Conservation (phyloP, 2,113 vertebrate species). For the Crotalus viridis region DNA sequence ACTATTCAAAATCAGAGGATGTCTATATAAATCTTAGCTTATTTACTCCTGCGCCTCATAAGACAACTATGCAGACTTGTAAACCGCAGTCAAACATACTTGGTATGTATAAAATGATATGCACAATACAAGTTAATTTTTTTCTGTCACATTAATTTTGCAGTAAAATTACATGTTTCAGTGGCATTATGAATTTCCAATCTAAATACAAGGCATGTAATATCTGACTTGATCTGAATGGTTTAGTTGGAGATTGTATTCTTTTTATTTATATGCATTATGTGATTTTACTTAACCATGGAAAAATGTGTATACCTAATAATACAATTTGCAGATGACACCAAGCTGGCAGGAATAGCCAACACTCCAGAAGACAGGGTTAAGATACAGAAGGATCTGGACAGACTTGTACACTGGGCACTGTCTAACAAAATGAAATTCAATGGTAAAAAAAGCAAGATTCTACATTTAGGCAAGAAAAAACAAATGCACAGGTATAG, state of each 20-base stretch:
- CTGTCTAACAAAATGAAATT: no score
- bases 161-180: background rate
- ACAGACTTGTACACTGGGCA: no score
- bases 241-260: background rate
- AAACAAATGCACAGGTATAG: no score
- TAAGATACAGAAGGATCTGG: no score
- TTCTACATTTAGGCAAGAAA: no score
- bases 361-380: no score
- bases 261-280: background rate
- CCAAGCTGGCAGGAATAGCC: no score
- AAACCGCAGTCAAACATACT: slow-evolving; percentile 48
- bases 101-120: slow-evolving; percentile 56
- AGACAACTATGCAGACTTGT: slow-evolving; percentile 45
- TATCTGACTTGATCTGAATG: background rate
- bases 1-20: slow-evolving; percentile 64
- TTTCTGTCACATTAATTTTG: background rate
- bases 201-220: background rate
- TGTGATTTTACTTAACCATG: background rate
- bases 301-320: slow-evolving; percentile 10
- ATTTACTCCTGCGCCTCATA: background rate
- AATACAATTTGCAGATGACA: background rate
- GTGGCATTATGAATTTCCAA: background rate
- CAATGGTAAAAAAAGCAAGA: no score
- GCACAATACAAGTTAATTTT: background rate
- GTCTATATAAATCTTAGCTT: slow-evolving; percentile 71